Evolutionary conservation across 2,797 vertebrate species (phyloP).

Genomic region (Esox lucius): DNA sequence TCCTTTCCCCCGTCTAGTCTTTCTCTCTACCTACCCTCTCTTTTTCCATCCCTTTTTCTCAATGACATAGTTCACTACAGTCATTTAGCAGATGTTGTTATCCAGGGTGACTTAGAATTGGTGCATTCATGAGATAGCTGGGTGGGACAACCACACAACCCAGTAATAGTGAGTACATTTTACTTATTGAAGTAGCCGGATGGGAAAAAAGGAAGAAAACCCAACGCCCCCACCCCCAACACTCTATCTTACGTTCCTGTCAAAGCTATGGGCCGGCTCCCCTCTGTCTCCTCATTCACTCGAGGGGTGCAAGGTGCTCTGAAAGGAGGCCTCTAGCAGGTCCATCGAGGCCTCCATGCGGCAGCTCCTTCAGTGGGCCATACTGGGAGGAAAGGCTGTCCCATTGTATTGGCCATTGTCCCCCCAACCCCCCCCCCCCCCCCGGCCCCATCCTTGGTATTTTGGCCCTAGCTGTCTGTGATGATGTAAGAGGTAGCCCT

Average conservation of each 20-base stretch:
- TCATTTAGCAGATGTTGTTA: too few relatives aligned
- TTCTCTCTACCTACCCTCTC: not conserved
- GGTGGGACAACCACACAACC: too few relatives aligned
- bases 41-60: not conserved
- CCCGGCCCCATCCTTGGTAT: slow-evolving; percentile 15
- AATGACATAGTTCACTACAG: too few relatives aligned
- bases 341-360: slow-evolving; percentile 7
- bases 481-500: slow-evolving; percentile 40
- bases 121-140: too few relatives aligned
- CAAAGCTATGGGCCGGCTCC: not conserved
- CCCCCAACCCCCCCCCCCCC: slow-evolving; percentile 57
- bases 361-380: slow-evolving; percentile 3
- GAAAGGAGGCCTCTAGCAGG: not conserved
- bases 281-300: slow-evolving; percentile 1
- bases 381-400: slow-evolving; percentile 15
- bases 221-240: too few relatives aligned
- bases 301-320: not conserved
- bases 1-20: not conserved
- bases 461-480: too few relatives aligned
- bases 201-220: too few relatives aligned
- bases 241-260: too few relatives aligned
- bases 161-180: too few relatives aligned
- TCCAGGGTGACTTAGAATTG: too few relatives aligned
- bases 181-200: too few relatives aligned
- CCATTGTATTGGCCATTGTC: slow-evolving; percentile 49